Evolutionary conservation across 2,888 invertebrate species (phyloP).

Genomic region (Embidobia sp.): DNA sequence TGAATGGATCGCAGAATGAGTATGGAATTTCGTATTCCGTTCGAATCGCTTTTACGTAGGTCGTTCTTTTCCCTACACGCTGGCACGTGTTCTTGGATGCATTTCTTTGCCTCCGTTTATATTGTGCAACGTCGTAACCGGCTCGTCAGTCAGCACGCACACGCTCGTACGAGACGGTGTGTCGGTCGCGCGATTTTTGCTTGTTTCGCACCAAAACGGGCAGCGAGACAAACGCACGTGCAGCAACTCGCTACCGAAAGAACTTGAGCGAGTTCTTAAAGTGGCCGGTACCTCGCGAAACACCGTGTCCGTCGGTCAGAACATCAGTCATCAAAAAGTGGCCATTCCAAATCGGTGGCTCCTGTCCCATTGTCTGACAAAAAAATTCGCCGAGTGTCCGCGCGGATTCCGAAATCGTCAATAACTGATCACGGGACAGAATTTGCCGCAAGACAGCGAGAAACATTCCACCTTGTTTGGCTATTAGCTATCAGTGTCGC

Average conservation of each 20-base stretch:
- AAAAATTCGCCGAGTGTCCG: too few species aligned
- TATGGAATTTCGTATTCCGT: not conserved
- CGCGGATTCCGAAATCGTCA: too few species aligned
- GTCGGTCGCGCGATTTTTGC: conserved; percentile 31
- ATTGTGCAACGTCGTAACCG: conserved; percentile 60
- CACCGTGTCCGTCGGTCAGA: too few species aligned
- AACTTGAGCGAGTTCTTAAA: too few species aligned
- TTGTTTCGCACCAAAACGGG: not conserved
- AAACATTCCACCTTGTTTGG: not conserved
- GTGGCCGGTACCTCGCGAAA: too few species aligned
- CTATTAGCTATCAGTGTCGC: conserved; percentile 17
- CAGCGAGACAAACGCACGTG: too few species aligned
- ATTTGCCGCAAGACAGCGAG: too few species aligned
- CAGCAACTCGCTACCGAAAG: too few species aligned
- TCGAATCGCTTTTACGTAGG: not conserved
- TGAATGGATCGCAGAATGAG: conserved; percentile 5
- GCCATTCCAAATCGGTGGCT: too few species aligned
- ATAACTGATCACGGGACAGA: too few species aligned
- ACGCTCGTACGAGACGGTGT: conserved; percentile 48
- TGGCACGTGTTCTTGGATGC: conserved; percentile 51
- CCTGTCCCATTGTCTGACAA: too few species aligned
- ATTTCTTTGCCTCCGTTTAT: conserved; percentile 58
- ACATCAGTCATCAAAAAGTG: too few species aligned
- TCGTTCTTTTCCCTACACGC: conserved; percentile 17
- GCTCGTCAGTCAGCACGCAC: conserved; percentile 64